Evolutionary conservation across 2,797 vertebrate species (phyloP), one percentile per base, ranked within the genome.

Genomic region (Sebastolobus alascanus): DNA sequence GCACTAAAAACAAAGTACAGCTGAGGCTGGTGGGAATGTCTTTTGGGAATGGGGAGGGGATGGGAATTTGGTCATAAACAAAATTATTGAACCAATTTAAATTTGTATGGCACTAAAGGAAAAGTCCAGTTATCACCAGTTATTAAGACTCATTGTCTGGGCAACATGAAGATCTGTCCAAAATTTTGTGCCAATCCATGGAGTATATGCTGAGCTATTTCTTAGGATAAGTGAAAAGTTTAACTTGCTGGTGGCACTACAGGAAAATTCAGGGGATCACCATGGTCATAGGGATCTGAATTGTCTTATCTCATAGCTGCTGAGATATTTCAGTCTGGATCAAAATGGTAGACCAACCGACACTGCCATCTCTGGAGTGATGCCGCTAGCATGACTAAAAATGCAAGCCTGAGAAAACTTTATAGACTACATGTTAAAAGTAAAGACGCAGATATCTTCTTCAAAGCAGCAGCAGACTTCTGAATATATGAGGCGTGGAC

Each of bases 161-260:
- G 43, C 43, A 59, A 35, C 0, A 38, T 63, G 20, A 63, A 63
- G n/a, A n/a, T 13, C n/a, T 25, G 33, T 37, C 33, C 0, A 38
- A 63, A 22, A 1, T 7, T 0, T 6, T 61, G 1, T 37, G 13
- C 31, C 60, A 63, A 63, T 37, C 67, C 29, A 33, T 9, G 29
- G 2, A 35, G 7, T 0, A 18, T 22, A 69, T 18, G 52, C 0
- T 56, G n/a, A 37, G 52, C 8, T 38, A 38, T 56, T 25, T 40
- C 35, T 58, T 9, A 70, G 8, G 10, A 20, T 58, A 29, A 20
- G 22, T 70, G 22, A 27, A 69, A 38, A 0, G 0, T 55, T 0
- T 0, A 55, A 38, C 52, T 0, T 58, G 8, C 52, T 20, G 35
- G n/a, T 69, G 9, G 12, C n/a, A 0, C 33, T 18, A 31, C 0